Conservation (phyloP, 2,888 invertebrate genomes). For the Pristionchus fissidentatus region DNA sequence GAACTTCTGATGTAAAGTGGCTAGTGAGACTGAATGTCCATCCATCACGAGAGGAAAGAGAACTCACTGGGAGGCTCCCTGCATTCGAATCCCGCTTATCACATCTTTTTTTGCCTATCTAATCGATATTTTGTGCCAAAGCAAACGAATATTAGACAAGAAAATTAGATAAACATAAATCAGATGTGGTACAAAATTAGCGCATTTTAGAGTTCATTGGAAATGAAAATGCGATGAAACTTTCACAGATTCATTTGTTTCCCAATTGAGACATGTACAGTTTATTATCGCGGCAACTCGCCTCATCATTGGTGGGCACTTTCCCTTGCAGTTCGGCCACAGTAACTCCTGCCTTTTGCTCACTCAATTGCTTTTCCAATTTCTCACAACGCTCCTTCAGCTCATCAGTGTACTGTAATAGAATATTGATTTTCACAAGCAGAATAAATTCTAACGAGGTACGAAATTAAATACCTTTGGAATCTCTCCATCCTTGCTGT, state of each 20-base stretch:
- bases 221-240: neutral
- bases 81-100: too few species aligned
- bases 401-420: conserved; percentile 61
- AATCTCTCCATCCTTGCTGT: conserved; percentile 48
- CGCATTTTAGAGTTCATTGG: too few species aligned
- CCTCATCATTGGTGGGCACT: conserved; percentile 69
- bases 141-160: too few species aligned
- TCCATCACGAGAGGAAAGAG: conserved; percentile 18
- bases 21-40: conserved; percentile 20
- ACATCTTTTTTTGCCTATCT: too few species aligned
- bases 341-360: conserved; percentile 56
- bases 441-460: neutral
- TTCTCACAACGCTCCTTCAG: conserved; percentile 68
- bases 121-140: too few species aligned
- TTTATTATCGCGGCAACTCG: conserved; percentile 31
- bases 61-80: neutral
- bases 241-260: neutral
- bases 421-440: neutral
- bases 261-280: neutral
- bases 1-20: conserved; percentile 30
- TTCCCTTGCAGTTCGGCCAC: conserved; percentile 61
- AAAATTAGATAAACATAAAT: too few species aligned
- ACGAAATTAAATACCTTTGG: neutral
- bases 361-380: conserved; percentile 70
- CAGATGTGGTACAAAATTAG: too few species aligned